Evolutionary conservation across 2,113 vertebrate species (phyloP).

Genomic region (Limnothrissa miodon): DNA sequence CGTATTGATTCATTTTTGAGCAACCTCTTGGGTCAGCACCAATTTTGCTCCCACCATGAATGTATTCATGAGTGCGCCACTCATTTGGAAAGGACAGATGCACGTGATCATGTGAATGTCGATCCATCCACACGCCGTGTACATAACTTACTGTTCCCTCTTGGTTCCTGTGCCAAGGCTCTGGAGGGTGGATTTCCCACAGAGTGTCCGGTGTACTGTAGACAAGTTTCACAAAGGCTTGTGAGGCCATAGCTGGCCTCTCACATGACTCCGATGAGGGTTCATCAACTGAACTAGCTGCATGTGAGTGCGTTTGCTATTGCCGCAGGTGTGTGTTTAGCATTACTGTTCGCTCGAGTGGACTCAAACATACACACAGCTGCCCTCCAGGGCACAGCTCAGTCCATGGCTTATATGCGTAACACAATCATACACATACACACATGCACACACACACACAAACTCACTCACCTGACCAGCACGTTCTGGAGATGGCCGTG

Average conservation of each 20-base stretch:
- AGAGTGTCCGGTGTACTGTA: background rate
- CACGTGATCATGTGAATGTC: background rate
- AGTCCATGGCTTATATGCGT: background rate
- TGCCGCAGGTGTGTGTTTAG: background rate
- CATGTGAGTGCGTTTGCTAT: background rate
- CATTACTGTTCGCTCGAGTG: background rate
- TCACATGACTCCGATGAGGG: background rate
- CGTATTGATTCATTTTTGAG: background rate
- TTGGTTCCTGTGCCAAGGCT: background rate
- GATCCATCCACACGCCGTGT: background rate
- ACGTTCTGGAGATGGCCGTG: background rate
- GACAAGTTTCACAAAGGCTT: background rate
- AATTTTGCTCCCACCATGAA: background rate
- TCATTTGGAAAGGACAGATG: background rate
- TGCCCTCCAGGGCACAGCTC: background rate
- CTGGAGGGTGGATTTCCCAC: background rate
- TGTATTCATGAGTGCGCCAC: background rate
- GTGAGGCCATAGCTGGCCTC: background rate
- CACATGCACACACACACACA: background rate
- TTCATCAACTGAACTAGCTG: background rate
- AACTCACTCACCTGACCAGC: constrained; percentile 15
- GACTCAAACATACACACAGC: background rate
- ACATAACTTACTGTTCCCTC: background rate
- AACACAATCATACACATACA: background rate
- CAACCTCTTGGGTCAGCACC: background rate